Evolutionary conservation across 2,113 vertebrate genomes (phyloP).

Genomic region (Hippocampus mohnikei): DNA sequence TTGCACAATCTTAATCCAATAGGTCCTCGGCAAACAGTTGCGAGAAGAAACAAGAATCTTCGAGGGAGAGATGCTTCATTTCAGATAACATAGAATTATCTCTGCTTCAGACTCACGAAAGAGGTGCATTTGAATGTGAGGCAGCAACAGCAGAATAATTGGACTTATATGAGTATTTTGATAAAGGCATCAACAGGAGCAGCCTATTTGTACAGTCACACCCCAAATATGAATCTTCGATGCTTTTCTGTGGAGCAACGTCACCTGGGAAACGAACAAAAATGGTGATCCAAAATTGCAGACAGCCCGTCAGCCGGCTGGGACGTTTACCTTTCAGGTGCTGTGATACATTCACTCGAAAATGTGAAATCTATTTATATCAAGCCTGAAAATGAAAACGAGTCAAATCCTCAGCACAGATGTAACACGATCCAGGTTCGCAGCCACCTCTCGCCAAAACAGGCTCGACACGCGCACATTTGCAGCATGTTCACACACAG

Average conservation of each 20-base stretch:
- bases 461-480: not conserved
- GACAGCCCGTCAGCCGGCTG: slow-evolving; percentile 2
- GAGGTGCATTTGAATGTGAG: slow-evolving; percentile 34
- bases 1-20: slow-evolving; percentile 38
- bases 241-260: slow-evolving; percentile 9
- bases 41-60: slow-evolving; percentile 28
- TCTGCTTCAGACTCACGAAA: slow-evolving; percentile 42
- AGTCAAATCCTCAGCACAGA: slow-evolving; percentile 4
- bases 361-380: slow-evolving; percentile 28
- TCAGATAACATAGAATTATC: slow-evolving; percentile 46
- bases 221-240: too few species aligned
- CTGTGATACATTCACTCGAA: slow-evolving; percentile 10
- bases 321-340: slow-evolving; percentile 22
- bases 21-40: slow-evolving; percentile 25
- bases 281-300: slow-evolving; percentile 23
- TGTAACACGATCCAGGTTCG: slow-evolving; percentile 17
- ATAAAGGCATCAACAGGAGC: slow-evolving; percentile 12
- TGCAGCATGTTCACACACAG: slow-evolving; percentile 29
- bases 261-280: not conserved
- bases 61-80: slow-evolving; percentile 40
- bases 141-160: slow-evolving; percentile 17
- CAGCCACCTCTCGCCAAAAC: not conserved
- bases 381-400: slow-evolving; percentile 1
- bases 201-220: not conserved
- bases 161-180: slow-evolving; percentile 9